Percentiles rank a stretch among this genome's conserved stretches.
Conservation (phyloP, 2,113 vertebrate genomes). For the Nesoenas mayeri region DNA sequence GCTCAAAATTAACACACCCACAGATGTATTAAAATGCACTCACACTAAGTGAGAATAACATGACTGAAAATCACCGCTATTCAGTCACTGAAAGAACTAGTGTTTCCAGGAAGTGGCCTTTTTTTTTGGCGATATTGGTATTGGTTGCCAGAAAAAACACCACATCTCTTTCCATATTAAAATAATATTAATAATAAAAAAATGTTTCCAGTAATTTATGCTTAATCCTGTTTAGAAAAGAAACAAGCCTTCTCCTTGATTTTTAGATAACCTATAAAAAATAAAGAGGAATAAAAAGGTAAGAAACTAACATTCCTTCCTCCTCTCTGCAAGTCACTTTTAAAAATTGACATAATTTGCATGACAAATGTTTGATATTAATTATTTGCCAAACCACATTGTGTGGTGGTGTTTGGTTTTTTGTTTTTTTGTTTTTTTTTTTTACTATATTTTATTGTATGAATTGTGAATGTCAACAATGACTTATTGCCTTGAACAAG, state of each 20-base stretch:
- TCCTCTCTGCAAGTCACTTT: neutral
- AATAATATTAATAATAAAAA: neutral
- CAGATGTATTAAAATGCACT: neutral
- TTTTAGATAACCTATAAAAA: neutral
- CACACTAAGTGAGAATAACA: neutral
- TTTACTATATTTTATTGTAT: slow-evolving; percentile 54
- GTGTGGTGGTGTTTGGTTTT: neutral
- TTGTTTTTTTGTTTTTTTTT: neutral
- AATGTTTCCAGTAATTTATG: neutral
- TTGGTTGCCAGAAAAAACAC: neutral
- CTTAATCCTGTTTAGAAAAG: neutral
- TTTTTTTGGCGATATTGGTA: neutral
- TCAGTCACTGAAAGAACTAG: neutral
- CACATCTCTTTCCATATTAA: neutral
- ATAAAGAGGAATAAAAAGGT: neutral
- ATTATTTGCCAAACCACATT: slow-evolving; percentile 58
- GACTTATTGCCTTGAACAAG: slow-evolving; percentile 67
- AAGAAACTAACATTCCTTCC: neutral
- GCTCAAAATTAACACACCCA: neutral
- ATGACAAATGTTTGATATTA: slow-evolving; percentile 58
- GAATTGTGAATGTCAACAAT: slow-evolving; percentile 68
- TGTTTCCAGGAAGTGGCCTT: neutral
- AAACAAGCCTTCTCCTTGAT: fast-evolving
- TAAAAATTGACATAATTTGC: slow-evolving; percentile 5
- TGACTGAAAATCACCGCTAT: neutral